A percentile compares a stretch with the other conserved stretches of the same genome.
Evolutionary conservation across 37 sponge, comb jelly and placozoan genomes (phyloP).

Genomic region (Dysidea cf. avara): DNA sequence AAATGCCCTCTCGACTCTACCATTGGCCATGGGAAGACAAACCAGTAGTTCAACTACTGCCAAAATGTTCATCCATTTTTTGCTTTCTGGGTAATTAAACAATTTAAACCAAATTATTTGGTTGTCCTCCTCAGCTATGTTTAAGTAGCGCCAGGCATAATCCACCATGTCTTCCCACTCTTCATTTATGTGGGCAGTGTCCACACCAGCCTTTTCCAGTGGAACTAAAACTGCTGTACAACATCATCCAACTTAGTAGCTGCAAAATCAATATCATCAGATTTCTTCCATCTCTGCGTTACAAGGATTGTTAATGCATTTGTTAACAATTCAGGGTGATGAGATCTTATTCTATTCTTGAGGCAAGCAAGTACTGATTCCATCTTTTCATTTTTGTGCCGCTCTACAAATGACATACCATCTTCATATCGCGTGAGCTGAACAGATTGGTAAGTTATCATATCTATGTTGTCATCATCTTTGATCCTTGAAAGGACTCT

Average conservation of each 20-base stretch:
- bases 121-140: constrained; percentile 18
- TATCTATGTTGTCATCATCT: constrained; percentile 12
- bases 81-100: constrained; percentile 28
- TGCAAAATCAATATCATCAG: neutral
- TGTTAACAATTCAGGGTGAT: no score
- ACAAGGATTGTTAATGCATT: constrained; percentile 17
- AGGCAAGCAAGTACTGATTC: no score
- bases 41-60: constrained; percentile 34
- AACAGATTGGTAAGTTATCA: no score
- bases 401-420: no score
- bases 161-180: constrained; percentile 46
- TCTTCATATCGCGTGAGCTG: no score
- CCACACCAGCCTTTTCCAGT: constrained; percentile 25
- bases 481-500: constrained; percentile 22
- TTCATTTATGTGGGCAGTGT: constrained; percentile 2
- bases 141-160: constrained; percentile 39
- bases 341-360: no score
- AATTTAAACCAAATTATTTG: constrained; percentile 33
- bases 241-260: constrained; percentile 1
- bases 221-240: constrained; percentile 11
- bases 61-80: constrained; percentile 31
- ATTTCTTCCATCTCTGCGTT: constrained; percentile 19
- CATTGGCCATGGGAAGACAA: no score
- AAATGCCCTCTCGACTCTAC: no score
- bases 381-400: no score